Conservation (phyloP, 2,797 vertebrate species). For the Scolopax bukidnonensis region DNA sequence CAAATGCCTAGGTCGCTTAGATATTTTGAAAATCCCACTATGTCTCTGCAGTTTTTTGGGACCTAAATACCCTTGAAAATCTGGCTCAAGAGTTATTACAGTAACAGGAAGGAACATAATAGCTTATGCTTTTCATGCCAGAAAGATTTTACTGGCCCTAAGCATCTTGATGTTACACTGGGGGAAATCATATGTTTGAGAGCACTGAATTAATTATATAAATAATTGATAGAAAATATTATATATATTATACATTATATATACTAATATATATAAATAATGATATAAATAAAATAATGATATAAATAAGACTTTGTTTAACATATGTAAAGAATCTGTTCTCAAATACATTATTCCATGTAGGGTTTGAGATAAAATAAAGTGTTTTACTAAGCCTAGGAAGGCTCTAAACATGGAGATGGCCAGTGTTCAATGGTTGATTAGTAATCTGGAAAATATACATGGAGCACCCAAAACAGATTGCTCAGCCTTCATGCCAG, state of each 20-base stretch:
- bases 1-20: neutral
- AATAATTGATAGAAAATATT: too few species aligned
- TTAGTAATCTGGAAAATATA: neutral
- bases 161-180: slow-evolving; percentile 33
- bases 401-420: neutral
- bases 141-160: slow-evolving; percentile 47
- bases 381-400: neutral
- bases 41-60: slow-evolving; percentile 6
- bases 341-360: slow-evolving; percentile 14
- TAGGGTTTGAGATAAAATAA: neutral
- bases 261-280: too few species aligned
- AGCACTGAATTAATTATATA: slow-evolving; percentile 40
- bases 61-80: slow-evolving; percentile 7
- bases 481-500: neutral
- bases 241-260: too few species aligned
- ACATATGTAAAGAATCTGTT: slow-evolving; percentile 43
- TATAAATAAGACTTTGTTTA: slow-evolving; percentile 45
- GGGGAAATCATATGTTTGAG: slow-evolving; percentile 45
- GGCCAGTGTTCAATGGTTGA: neutral
- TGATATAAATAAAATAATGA: too few species aligned
- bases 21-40: slow-evolving; percentile 29
- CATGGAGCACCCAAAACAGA: neutral
- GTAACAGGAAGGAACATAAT: slow-evolving; percentile 20
- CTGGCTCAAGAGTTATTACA: slow-evolving; percentile 8
- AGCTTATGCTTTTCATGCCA: slow-evolving; percentile 38